Base-by-base conservation (phyloP, 2,888 invertebrate genomes). In the Iphiclides podalirius region DNA sequence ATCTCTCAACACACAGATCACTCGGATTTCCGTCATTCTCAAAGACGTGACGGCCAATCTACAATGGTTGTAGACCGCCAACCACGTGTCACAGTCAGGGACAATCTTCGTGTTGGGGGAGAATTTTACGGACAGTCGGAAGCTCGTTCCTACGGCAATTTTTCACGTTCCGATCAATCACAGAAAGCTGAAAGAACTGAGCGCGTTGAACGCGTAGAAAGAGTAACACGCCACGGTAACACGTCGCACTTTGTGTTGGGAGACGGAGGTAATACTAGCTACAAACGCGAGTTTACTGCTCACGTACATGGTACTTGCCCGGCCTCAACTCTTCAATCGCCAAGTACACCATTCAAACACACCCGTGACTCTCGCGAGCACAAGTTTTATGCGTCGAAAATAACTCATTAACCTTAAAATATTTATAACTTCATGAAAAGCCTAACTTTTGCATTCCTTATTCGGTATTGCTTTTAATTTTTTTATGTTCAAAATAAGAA, bases 361-460 rank as follows among this genome's bases (percentile, higher is more conserved):
- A 95, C 95, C 16, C 90, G 95, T 55, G 95, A 96, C 74, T 94
- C 96, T 8, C 94, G 93, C 60, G 93, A 94, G 68, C 96, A 96
- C 78, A 95, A 94, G 74, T 96, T 95, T 75, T 96, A 95, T 73
- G 90, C 94, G 71, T 90, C 94, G 1, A 91, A 92, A 72, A 89
- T 91, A 52, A 89, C 88, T 31, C 90, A 81, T 59, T 64, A 61
- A 62, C 47, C 37, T 1, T 39, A 9, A n/a, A 39, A 33, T 35
- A 40, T 39, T 39, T 23, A 37, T 16, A 12, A 34, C 17, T 15
- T 44, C 36, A 36, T 48, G 50, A 59, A 52, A 14, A 47, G 36
- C 44, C 52, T 55, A 54, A 54, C 49, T 52, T 45, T 43, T 54
- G 53, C 74, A 76, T 77, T 75, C 74, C 73, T 64, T 75, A 65